A percentile compares a stretch with the other conserved stretches of the same genome.
phyloP scores from a whole-genome alignment of 1,140 invertebrate species.

The Drosophila pallidifrons region DNA sequence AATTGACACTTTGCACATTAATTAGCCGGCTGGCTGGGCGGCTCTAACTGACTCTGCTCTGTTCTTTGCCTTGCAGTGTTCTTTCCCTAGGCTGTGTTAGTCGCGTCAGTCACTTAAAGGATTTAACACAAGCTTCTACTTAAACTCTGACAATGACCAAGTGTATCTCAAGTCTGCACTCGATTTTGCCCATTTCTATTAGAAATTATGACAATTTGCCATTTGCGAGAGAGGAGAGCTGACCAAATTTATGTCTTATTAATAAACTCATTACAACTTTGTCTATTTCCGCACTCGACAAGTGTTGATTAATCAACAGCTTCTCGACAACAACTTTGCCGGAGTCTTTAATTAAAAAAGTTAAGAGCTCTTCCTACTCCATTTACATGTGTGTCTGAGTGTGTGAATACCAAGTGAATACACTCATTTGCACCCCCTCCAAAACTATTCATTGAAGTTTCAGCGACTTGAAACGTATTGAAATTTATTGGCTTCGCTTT shows the following conservation, averaged over 20 bases:
- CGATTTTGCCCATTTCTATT: constrained; percentile 21
- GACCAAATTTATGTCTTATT: constrained; percentile 68
- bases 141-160: constrained; percentile 39
- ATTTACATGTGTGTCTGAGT: constrained; percentile 2
- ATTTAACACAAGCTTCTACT: constrained; percentile 36
- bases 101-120: constrained; percentile 42
- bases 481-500: not conserved
- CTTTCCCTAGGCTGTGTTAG: not conserved
- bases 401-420: not conserved
- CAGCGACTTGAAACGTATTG: not conserved
- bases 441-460: not conserved
- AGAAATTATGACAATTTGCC: constrained; percentile 71
- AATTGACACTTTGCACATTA: constrained; percentile 83
- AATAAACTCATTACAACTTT: constrained; percentile 82
- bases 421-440: not conserved
- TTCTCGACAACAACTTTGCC: constrained; percentile 39
- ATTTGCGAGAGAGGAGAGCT: constrained; percentile 26
- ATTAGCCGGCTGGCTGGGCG: constrained; percentile 57
- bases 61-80: not conserved
- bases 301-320: constrained; percentile 51
- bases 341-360: constrained; percentile 76
- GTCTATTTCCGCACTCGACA: constrained; percentile 46
- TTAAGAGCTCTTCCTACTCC: constrained; percentile 20
- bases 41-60: not conserved
- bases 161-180: not conserved